Conservation (phyloP, 92 coral and sea anemone genomes). For the Porites divaricata region DNA sequence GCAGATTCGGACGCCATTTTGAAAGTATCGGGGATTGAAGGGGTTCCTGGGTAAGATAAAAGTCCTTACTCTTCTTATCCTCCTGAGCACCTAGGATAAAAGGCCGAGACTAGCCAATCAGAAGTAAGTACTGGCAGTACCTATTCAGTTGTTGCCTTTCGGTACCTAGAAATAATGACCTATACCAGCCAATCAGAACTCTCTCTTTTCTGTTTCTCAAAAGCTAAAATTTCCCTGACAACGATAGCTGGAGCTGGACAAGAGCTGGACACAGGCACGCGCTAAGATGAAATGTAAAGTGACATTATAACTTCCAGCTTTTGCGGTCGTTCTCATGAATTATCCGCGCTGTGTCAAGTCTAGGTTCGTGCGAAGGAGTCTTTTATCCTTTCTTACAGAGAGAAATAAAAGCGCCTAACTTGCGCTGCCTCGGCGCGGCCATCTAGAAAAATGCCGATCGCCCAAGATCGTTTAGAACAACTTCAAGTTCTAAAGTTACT, state of each 20-base stretch:
- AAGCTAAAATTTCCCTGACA: conserved; percentile 37
- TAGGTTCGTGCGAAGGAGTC: neutral
- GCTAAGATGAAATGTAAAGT: conserved; percentile 7
- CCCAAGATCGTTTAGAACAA: conserved; percentile 86
- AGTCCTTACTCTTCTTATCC: neutral
- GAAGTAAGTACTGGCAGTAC: neutral
- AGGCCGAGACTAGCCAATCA: conserved; percentile 17
- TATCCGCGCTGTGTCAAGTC: conserved; percentile 10
- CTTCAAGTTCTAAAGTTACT: conserved; percentile 96
- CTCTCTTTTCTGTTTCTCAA: neutral
- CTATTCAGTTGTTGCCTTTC: neutral
- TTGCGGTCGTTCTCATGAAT: conserved; percentile 13
- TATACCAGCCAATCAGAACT: conserved; percentile 21
- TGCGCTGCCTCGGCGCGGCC: conserved; percentile 4
- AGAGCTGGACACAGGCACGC: conserved; percentile 7
- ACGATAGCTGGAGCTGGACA: conserved; percentile 2
- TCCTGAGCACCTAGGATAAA: neutral
- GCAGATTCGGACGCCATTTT: conserved; percentile 83
- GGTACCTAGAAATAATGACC: neutral
- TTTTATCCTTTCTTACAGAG: neutral
- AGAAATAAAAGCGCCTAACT: neutral
- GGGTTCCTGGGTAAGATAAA: conserved; percentile 26
- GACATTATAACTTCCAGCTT: conserved; percentile 8
- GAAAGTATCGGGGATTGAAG: conserved; percentile 19
- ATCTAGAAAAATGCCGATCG: conserved; percentile 79